Evolutionary conservation across 2,888 invertebrate species (phyloP).

Genomic region (Microctonus aethiopoides): DNA sequence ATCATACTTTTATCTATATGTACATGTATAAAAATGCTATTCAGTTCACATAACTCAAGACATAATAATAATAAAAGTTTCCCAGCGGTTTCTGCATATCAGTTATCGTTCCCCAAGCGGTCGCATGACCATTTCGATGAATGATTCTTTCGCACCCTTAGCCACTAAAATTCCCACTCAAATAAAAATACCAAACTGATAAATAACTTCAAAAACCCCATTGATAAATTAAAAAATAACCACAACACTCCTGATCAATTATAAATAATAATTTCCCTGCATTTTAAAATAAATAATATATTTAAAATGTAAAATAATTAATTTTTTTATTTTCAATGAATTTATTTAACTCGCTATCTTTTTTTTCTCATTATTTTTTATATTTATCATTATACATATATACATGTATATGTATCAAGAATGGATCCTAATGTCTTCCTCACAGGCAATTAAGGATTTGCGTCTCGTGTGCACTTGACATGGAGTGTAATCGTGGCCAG

Average conservation of each 20-base stretch:
- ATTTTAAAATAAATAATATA: too few relatives aligned
- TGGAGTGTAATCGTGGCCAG: slow-evolving; percentile 29
- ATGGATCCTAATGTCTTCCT: slow-evolving; percentile 29
- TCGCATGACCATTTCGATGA: slow-evolving; percentile 5
- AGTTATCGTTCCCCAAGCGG: slow-evolving; percentile 50
- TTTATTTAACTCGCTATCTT: background rate
- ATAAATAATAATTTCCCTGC: too few relatives aligned
- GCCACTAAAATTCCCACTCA: background rate
- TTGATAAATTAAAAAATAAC: too few relatives aligned
- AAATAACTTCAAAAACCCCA: too few relatives aligned
- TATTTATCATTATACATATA: background rate
- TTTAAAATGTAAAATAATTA: background rate
- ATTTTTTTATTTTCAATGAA: background rate
- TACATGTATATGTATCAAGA: too few relatives aligned
- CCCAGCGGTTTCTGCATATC: slow-evolving; percentile 50
- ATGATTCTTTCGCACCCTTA: background rate
- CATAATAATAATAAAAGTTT: slow-evolving; percentile 54
- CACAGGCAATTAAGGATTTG: slow-evolving; percentile 47
- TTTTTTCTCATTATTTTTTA: background rate
- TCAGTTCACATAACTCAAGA: slow-evolving; percentile 55
- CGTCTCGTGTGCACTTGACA: slow-evolving; percentile 36
- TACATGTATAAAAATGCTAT: background rate
- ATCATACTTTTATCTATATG: too few relatives aligned
- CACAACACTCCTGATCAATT: too few relatives aligned
- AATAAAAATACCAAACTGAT: background rate